These are phyloP conservation scores for Peromyscus nudipes DNA, from an alignment of 2,797 vertebrate genomes.

Conservation along the genomic window DNA sequence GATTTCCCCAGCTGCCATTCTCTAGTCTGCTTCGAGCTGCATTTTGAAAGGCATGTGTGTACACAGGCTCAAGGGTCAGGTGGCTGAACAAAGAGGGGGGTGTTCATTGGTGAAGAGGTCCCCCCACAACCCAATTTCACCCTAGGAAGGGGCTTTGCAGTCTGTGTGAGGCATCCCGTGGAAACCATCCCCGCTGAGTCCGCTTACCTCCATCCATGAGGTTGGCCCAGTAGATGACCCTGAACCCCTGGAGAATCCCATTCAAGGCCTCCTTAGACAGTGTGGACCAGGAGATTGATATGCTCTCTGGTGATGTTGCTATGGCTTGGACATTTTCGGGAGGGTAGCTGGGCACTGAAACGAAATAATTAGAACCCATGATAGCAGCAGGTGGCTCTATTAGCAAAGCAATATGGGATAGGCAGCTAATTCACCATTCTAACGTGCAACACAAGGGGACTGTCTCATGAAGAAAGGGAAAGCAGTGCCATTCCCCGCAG, in stretches of 20 bases:
- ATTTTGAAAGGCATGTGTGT: not conserved
- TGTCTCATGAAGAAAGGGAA: not conserved
- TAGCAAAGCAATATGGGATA: not conserved
- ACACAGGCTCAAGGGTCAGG: accelerated
- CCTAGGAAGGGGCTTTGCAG: no score
- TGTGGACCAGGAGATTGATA: slow-evolving; percentile 97
- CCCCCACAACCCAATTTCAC: not conserved
- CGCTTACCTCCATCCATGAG: slow-evolving; percentile 97
- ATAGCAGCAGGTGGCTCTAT: accelerated
- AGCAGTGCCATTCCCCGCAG: accelerated
- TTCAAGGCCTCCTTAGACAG: slow-evolving; percentile 96
- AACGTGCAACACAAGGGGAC: not conserved
- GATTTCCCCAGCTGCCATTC: no score
- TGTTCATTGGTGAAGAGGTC: accelerated
- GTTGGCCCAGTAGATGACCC: slow-evolving; percentile 99
- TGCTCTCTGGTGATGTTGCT: slow-evolving; percentile 97
- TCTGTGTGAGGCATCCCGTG: accelerated
- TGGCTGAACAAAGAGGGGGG: not conserved
- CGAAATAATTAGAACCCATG: slow-evolving; percentile 67
- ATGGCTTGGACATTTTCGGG: slow-evolving; percentile 97
- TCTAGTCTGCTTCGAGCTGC: not conserved
- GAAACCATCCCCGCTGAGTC: accelerated
- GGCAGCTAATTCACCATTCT: not conserved
- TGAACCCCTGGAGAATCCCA: slow-evolving; percentile 98
- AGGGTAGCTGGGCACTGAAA: slow-evolving; percentile 96